Percentiles rank a stretch among this genome's conserved stretches.
Conservation (phyloP, 1,140 invertebrate genomes). For the Camponotus vicinus region DNA sequence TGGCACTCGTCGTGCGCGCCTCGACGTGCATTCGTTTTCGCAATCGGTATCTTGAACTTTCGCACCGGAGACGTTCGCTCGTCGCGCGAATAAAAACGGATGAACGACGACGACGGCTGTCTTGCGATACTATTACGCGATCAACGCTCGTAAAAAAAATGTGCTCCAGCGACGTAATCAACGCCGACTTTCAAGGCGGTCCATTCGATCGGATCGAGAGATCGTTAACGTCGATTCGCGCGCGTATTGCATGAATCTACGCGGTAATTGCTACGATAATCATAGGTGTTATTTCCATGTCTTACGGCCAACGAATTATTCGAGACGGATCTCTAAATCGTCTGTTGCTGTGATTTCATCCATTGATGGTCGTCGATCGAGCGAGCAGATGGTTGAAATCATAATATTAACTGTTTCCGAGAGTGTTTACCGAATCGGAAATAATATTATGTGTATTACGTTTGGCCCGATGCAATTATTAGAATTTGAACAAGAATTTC, state of each 20-base stretch:
- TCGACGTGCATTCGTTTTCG: constrained; percentile 66
- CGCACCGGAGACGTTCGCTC: constrained; percentile 61
- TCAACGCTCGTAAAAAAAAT: constrained; percentile 41
- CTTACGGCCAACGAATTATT: constrained; percentile 6
- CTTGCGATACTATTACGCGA: constrained; percentile 44
- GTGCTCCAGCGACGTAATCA: constrained; percentile 6
- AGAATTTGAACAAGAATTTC: constrained; percentile 64
- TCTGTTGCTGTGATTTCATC: constrained; percentile 11
- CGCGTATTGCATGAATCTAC: constrained; percentile 24
- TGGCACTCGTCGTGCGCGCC: constrained; percentile 67
- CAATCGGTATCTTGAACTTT: constrained; percentile 76
- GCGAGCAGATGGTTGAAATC: constrained; percentile 48
- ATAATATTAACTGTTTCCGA: background rate
- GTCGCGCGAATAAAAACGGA: constrained; percentile 66
- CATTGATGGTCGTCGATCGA: background rate
- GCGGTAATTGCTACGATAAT: constrained; percentile 44
- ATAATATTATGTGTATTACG: constrained; percentile 64
- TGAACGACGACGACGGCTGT: constrained; percentile 27
- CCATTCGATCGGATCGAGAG: constrained; percentile 18
- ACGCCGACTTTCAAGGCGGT: constrained; percentile 31
- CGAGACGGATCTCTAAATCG: constrained; percentile 23
- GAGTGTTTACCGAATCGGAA: constrained; percentile 63
- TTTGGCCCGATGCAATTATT: constrained; percentile 45
- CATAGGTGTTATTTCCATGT: constrained; percentile 39
- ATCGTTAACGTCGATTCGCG: constrained; percentile 43